These are phyloP conservation scores for Sebastes diaconus DNA, from an alignment of 2,797 vertebrate genomes.

Conservation along the genomic window DNA sequence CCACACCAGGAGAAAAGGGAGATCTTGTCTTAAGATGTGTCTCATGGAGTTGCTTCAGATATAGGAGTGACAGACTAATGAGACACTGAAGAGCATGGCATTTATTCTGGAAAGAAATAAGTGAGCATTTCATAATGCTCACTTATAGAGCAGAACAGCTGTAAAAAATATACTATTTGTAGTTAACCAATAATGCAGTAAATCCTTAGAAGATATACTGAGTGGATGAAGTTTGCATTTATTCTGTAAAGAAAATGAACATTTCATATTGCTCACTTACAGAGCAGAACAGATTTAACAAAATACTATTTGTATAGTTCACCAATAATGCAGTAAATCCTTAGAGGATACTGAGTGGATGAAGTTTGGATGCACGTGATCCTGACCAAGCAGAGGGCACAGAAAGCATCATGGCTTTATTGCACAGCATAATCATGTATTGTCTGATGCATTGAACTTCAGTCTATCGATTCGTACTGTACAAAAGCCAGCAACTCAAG, in stretches of 20 bases:
- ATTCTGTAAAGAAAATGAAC: background rate
- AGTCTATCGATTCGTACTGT: background rate
- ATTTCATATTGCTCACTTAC: background rate
- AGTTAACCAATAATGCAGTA: background rate
- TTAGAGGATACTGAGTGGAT: background rate
- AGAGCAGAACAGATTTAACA: background rate
- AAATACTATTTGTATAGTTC: background rate
- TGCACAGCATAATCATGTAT: background rate
- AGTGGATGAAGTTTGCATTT: background rate
- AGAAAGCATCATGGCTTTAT: conserved; percentile 1
- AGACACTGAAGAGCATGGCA: background rate
- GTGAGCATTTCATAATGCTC: background rate
- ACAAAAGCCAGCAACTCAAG: background rate
- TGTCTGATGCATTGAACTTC: background rate
- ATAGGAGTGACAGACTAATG: background rate
- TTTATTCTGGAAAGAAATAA: background rate
- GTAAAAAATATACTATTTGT: background rate
- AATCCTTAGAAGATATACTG: background rate
- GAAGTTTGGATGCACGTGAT: background rate
- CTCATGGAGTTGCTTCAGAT: background rate
- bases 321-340: background rate
- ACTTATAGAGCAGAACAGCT: background rate
- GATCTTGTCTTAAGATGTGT: background rate
- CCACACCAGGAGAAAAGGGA: background rate
- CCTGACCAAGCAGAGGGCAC: background rate